Base-by-base conservation (phyloP, 64 coral and sea anemone species). In the Anthopleura sola region DNA sequence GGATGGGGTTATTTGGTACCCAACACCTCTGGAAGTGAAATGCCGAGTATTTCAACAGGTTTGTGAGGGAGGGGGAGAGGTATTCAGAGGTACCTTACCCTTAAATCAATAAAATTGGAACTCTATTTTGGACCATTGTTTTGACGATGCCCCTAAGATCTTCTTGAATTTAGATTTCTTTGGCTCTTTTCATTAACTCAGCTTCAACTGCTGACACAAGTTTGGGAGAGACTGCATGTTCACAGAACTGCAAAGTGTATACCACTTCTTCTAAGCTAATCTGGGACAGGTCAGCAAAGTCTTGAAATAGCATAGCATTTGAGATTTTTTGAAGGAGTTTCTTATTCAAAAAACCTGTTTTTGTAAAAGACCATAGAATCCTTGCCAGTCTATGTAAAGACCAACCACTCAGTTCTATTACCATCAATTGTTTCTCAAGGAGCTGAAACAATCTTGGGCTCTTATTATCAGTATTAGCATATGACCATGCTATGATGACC, bases 401-500 rank as follows among this genome's bases (percentile, higher is more conserved):
- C 82, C 82, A 83, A 6, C 9, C 47, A 24, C 7, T 29, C 28
- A 83, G 19, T 12, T 83, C 47, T 36, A 13, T n/a, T 34, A 17
- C 5, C 55, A 54, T 83, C 24, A 83, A 37, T 58, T 56, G 19
- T 2, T 19, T 49, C 55, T 83, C 82, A 33, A 83, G 17, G 29
- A 83, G 28, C 50, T 83, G 55, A 49, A 54, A 83, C 3, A 83
- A 16, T 83, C 82, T 56, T 14, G 82, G 51, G 26, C 49, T 83
- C n/a, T 54, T 60, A 34, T 83, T 83, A 49, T 83, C 82, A 14
- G 82, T 56, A 37, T 24, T 6, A 21, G 82, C 82, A 60, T 48
- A 83, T 14, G 82, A 29, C 82, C 82, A 83, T 60, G 82, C 82
- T 48, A 83, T 83, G 23, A 83, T 49, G 18, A 83, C 82, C n/a